Percentiles rank a stretch among this genome's conserved stretches.
Conservation (phyloP, 1,140 invertebrate genomes). For the Ostrea edulis region DNA sequence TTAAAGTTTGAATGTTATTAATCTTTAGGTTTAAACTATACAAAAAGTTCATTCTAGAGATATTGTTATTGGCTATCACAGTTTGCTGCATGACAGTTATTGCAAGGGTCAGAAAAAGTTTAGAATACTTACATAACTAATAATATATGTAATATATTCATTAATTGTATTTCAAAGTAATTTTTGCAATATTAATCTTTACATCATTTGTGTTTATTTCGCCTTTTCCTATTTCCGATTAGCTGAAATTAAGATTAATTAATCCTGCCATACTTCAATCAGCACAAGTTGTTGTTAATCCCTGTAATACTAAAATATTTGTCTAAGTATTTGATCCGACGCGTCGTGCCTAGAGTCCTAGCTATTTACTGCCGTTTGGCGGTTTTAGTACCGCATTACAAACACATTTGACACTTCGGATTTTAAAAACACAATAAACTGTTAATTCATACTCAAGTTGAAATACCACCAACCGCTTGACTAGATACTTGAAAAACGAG, state of each 20-base stretch:
- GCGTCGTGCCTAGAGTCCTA: neutral
- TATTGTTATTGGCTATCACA: no score
- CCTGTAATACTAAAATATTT: conserved; percentile 2
- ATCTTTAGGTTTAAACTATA: no score
- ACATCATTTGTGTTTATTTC: neutral
- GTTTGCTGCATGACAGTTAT: no score
- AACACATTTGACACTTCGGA: neutral
- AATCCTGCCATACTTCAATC: neutral
- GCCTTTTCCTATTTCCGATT: no score
- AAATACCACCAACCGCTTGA: neutral
- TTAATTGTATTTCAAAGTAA: neutral
- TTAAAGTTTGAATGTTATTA: no score
- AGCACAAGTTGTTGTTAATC: neutral
- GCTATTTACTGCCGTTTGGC: neutral
- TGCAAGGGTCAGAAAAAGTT: no score
- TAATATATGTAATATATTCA: no score
- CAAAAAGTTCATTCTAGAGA: no score
- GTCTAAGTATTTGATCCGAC: conserved; percentile 2
- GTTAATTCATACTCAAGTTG: neutral
- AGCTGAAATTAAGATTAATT: no score
- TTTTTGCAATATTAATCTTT: neutral
- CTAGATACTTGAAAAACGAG: neutral
- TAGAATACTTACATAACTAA: no score
- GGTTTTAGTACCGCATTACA: neutral
- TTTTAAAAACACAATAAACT: neutral